Base-by-base conservation (phyloP, 64 coral and sea anemone genomes). In the Anthopleura sola region DNA sequence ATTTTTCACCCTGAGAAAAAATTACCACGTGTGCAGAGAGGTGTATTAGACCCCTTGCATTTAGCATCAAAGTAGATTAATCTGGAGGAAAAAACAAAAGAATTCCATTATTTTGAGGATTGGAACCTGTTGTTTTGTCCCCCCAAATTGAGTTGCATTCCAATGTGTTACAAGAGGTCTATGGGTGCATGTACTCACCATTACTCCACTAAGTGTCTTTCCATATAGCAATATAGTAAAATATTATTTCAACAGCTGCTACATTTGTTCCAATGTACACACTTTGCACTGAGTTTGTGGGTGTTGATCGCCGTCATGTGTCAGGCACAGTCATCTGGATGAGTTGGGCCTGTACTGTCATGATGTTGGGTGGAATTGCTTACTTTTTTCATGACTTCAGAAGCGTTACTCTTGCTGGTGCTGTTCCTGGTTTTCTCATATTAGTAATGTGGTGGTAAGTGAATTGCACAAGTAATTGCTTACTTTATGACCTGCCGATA, bases 201-300 rank as follows among this genome's bases (percentile, higher is more conserved):
- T n/a, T n/a, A n/a, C n/a, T n/a, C n/a, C n/a, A n/a, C n/a, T n/a
- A n/a, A n/a, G n/a, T n/a, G n/a, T n/a, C n/a, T n/a, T n/a, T 53
- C 16, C 16, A 53, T 14, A n/a, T 20, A n/a, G 4, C 26, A 36
- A 5, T 12, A 5, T 20, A 9, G 13, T 6, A 78, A 21, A 10
- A 29, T 17, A 13, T 20, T 19, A 1, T 47, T 78, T 14, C 19
- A n/a, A 75, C 64, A 90, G 88, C 56, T 58, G 62, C 75, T 37
- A 74, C 78, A 5, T 55, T 37, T 57, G 49, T 90, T 83, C 83
- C 88, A 17, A 56, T 89, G 5, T 93, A 86, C 75, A 82, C 88
- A 12, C 23, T 93, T 13, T 76, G 82, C 6, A 93, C 91, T 23
- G 91, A 93, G 60, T 93, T 89, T 69, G 87, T 89, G 31, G 87